Conservation (phyloP, 1,140 invertebrate species). For the Rhizoglyphus robini region DNA sequence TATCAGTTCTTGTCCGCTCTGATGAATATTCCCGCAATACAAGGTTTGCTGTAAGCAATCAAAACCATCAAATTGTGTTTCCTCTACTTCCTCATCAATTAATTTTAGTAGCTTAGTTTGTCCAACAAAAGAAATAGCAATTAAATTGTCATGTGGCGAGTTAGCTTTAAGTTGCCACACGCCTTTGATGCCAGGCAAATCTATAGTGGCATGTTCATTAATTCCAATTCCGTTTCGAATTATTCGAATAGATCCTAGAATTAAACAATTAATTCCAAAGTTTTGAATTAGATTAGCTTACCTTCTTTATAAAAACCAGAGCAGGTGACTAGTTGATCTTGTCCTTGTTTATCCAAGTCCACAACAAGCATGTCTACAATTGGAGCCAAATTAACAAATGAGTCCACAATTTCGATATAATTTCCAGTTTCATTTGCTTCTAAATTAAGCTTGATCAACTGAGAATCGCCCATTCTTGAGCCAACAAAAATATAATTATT, state of each 20-base stretch:
- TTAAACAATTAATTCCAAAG: constrained; percentile 49
- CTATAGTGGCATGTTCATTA: constrained; percentile 91
- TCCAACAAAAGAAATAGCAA: constrained; percentile 85
- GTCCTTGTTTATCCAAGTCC: constrained; percentile 87
- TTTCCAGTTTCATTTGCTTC: constrained; percentile 68
- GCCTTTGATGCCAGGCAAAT: constrained; percentile 89
- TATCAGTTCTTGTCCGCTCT: constrained; percentile 49
- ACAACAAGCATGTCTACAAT: constrained; percentile 97
- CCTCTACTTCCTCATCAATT: constrained; percentile 89
- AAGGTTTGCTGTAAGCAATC: constrained; percentile 81
- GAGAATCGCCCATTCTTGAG: constrained; percentile 88
- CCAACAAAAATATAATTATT: constrained; percentile 97
- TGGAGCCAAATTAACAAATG: constrained; percentile 89
- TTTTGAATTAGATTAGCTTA: no score
- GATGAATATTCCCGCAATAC: constrained; percentile 71
- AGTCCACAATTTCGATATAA: constrained; percentile 87
- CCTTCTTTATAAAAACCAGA: constrained; percentile 91
- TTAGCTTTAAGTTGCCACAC: constrained; percentile 82
- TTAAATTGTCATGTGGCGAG: constrained; percentile 61
- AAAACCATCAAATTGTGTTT: constrained; percentile 75
- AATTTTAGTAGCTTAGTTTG: constrained; percentile 76
- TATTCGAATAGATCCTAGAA: constrained; percentile 80
- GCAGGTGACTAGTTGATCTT: constrained; percentile 94
- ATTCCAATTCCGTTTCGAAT: constrained; percentile 96
- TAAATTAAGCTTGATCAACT: constrained; percentile 77